phyloP scores from a whole-genome alignment of 2,888 invertebrate genomes.

The Anoplius nigerrimus region DNA sequence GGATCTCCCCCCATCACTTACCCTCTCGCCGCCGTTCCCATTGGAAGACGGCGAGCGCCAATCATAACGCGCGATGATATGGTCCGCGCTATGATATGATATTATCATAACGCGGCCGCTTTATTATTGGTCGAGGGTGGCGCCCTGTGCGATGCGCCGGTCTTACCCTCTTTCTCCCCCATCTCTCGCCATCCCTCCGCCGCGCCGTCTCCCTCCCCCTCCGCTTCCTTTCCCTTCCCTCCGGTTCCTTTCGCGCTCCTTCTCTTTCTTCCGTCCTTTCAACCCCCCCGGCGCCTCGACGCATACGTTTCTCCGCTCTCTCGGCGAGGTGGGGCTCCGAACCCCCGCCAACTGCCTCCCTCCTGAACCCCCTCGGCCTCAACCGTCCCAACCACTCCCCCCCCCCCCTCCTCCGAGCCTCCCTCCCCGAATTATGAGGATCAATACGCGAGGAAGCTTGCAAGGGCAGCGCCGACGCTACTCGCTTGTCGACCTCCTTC shows the following conservation, averaged over 20 bases:
- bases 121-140: conserved; percentile 72
- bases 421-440: conserved; percentile 73
- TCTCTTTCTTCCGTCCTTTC: conserved; percentile 63
- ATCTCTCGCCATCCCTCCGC: too few relatives aligned
- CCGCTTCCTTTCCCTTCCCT: conserved; percentile 20
- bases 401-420: conserved; percentile 47
- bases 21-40: conserved; percentile 41
- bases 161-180: too few relatives aligned
- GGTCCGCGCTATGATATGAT: conserved; percentile 71
- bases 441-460: conserved; percentile 74
- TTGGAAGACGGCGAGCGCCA: conserved; percentile 67
- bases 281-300: conserved; percentile 60
- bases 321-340: conserved; percentile 60
- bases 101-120: conserved; percentile 73
- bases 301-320: conserved; percentile 62
- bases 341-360: conserved; percentile 46
- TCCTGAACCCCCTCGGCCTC: conserved; percentile 27
- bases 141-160: conserved; percentile 48
- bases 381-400: conserved; percentile 28
- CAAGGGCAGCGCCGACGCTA: conserved; percentile 71
- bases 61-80: conserved; percentile 68
- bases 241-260: conserved; percentile 57
- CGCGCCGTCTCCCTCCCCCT: too few relatives aligned
- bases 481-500: conserved; percentile 69
- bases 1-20: not conserved